Base-by-base conservation (phyloP, 1,140 invertebrate species). In the Doryteuthis pealeii region DNA sequence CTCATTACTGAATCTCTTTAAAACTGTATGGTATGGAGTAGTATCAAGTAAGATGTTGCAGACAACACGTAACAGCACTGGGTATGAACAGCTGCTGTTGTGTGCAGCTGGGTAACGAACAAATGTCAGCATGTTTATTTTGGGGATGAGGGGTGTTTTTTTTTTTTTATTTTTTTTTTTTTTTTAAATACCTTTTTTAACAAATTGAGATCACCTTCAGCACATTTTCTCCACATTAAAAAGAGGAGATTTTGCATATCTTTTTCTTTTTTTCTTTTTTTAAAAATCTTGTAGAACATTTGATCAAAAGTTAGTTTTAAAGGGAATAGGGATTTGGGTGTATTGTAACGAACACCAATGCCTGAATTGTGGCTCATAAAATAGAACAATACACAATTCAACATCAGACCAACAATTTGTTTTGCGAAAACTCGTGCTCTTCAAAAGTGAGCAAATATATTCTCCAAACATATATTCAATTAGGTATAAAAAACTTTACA, bases 361-460 rank as follows among this genome's bases (percentile, higher is more conserved):
- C 66, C 66, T 68, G 66, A 68, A 68, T 68, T 68, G 66, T 68
- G 66, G 66, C 66, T 68, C 72, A 74, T 74, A 74, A 74, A 74
- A 74, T 74, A 74, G 72, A 74, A 74, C 72, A 74, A 74, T 74
- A 74, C 62, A 74, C 72, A 74, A 68, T 74, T 74, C 65, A 62
- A 62, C 62, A 74, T 65, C 62, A 74, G 72, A 74, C 72, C 65
- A 65, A 43, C 72, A 74, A 62, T 62, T 62, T 62, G 54, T 62
- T 62, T 62, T 62, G 54, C 18, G 54, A 62, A 74, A 66, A 66
- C 62, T 62, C 33, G 31, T 62, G 58, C 65, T 65, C 62, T 74
- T 49, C 72, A 74, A 74, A 74, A 74, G 66, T 66, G 72, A 74
- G 72, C 72, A 74, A 62, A 66, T 74, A 74, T 66, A 74, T 62